Conservation (phyloP, 2,113 vertebrate species). For the Myotis yumanensis region DNA sequence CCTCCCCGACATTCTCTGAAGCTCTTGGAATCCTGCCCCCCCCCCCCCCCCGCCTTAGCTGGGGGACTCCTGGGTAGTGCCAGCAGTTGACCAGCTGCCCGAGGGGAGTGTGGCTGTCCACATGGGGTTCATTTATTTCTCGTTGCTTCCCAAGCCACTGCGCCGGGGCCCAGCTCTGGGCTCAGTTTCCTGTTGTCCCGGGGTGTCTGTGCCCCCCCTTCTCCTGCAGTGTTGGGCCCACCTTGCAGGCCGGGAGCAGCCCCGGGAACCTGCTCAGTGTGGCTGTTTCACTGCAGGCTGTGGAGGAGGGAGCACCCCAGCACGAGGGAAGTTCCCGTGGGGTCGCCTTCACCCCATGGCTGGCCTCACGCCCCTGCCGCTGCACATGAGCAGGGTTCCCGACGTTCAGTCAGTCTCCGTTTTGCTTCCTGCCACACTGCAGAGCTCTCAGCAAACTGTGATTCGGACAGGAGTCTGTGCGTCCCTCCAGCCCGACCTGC, state of each 20-base stretch:
- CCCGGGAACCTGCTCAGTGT: not conserved
- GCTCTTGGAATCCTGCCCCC: not conserved
- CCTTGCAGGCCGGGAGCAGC: rapidly evolving
- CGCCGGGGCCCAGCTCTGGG: not conserved
- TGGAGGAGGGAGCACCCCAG: not conserved
- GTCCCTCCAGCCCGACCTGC: rapidly evolving
- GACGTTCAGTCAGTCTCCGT: not conserved
- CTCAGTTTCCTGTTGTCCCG: not conserved
- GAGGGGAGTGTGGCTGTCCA: not conserved
- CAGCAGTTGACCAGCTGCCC: not conserved
- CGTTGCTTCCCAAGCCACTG: not conserved
- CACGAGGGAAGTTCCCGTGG: not conserved
- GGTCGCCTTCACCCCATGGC: not conserved
- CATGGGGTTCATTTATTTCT: not conserved
- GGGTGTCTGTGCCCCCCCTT: too few relatives aligned
- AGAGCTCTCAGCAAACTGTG: too few relatives aligned
- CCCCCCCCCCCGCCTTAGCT: rapidly evolving
- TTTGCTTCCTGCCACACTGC: not conserved
- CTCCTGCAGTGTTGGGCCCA: rapidly evolving
- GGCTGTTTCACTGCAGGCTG: not conserved
- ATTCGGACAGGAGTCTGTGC: rapidly evolving
- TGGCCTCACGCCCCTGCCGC: not conserved
- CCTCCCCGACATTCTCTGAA: not conserved
- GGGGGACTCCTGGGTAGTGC: not conserved
- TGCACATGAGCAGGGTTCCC: too few relatives aligned